Base-by-base conservation (phyloP, 2,888 invertebrate species). In the Ormyrus rosae region DNA sequence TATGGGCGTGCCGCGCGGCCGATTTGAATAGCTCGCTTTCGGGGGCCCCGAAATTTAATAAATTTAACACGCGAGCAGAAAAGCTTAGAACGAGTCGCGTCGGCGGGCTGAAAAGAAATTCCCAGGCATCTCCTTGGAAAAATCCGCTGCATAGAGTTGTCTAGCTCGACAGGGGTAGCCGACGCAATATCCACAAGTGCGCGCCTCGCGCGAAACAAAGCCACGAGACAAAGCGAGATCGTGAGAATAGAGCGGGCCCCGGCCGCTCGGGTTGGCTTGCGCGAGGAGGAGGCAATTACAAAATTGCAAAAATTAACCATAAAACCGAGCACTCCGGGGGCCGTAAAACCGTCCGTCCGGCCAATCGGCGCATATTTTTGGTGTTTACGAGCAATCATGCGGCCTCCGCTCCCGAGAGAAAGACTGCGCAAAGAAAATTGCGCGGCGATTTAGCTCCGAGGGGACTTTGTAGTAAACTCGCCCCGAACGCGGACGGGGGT, bases 331-430 rank as follows among this genome's bases (percentile, higher is more conserved):
- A 81, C 80, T 83, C 85, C 70, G 60, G 69, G 13, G 58, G 81
- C 84, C 86, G 85, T 88, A 88, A 89, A 89, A 83, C 85, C 85
- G 84, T 85, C 85, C 82, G 84, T 84, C 83, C 85, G 84, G 84
- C 88, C 88, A 89, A 89, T 89, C 88, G 86, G 85, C 85, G 89
- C 87, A 88, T 87, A 89, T 88, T 90, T 90, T 90, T 88, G 89
- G 89, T 87, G 85, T 90, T 90, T 90, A 90, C 89, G 90, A 90
- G 85, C 90, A 89, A 90, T 90, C 89, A 88, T 86, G 86, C 84
- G 86, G 86, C 86, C 85, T 50, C 63, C 78, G 56, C 58, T 58
- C 64, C 60, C 71, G 70, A 19, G 78, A 68, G 63, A 68, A 74
- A 67, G 63, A 67, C 72, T 60, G 58, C 34, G 72, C 67, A 67